Conservation (phyloP, 2,797 vertebrate species). For the Balearica regulorum region DNA sequence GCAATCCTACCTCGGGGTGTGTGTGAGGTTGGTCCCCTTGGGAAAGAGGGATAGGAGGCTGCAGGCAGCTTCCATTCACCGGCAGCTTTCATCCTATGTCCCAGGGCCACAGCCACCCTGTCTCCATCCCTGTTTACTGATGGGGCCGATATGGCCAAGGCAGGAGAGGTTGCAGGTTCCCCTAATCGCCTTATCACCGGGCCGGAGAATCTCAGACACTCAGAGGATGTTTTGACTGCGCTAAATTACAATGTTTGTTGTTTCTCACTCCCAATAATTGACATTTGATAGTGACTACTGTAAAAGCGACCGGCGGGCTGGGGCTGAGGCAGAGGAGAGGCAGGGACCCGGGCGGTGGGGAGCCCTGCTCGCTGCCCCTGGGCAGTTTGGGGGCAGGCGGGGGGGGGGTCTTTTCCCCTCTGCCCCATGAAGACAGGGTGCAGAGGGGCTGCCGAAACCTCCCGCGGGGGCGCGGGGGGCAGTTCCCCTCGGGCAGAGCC, state of each 20-base stretch:
- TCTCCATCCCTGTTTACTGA: constrained; percentile 77
- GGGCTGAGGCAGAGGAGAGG: neutral
- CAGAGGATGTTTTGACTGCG: constrained; percentile 76
- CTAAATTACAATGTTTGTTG: constrained; percentile 72
- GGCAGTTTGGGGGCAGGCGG: accelerated
- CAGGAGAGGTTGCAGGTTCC: constrained; percentile 52
- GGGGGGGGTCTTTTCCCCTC: accelerated
- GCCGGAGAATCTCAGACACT: constrained; percentile 58
- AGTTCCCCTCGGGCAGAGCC: neutral
- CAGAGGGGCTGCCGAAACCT: neutral
- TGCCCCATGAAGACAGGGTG: neutral
- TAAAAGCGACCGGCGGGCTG: neutral
- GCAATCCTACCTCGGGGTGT: neutral
- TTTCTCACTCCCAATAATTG: constrained; percentile 71
- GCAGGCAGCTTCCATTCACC: neutral
- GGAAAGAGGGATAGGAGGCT: neutral
- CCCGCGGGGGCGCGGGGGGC: neutral
- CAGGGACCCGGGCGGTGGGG: neutral
- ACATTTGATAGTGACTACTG: constrained; percentile 68
- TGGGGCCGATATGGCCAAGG: constrained; percentile 58
- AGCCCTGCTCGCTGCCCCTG: neutral
- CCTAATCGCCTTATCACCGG: constrained; percentile 60
- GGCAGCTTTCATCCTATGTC: constrained; percentile 56
- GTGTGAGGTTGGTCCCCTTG: neutral
- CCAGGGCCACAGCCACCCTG: constrained; percentile 70